Base-by-base conservation (phyloP, 2,797 vertebrate species). In the Rallus crepitans region DNA sequence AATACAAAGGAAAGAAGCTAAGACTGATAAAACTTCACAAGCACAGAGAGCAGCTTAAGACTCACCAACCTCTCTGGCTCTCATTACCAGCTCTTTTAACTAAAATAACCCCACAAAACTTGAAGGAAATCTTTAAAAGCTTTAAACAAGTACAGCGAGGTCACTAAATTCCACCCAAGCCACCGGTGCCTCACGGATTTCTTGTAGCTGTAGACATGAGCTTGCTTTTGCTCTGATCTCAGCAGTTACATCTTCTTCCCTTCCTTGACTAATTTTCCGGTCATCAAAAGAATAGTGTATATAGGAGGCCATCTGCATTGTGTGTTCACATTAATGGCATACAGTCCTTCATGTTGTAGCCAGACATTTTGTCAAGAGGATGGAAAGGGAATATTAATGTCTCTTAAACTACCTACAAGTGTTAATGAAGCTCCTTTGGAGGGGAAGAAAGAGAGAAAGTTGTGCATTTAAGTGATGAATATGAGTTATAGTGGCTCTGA, bases 1-100 rank as follows among this genome's bases (percentile, higher is more conserved):
- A n/a, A 3, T 1, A 72, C 9, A 47, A 73, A 80, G 57, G 35
- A 71, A 72, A 85, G 61, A 83, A 68, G 45, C 57, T 23, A 31
- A 63, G 15, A 70, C 55, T 81, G 84, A 91, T 81, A 94, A 89
- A 90, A 86, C 35, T 42, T 31, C 50, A 25, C 0, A 0, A 88
- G 80, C 88, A 91, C 55, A 84, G 66, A 71, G 39, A 90, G 86
- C 42, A 69, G 47, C 77, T 90, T 76, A 81, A 83, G 66, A 61
- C 42, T 93, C 83, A 45, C n/a, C 70, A 79, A 53, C 28, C 14
- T 28, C 40, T 75, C 12, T 48, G 47, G 69, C 50, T 93, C 37
- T 55, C 1, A 0, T 79, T 79, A 84, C 17, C 37, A 69, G 39
- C 27, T 53, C 47, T 72, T 86, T 72, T 7, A 72, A 83, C 39